These are phyloP conservation scores for Drosophila equinoxialis DNA, from an alignment of 1,140 invertebrate genomes.

Conservation along the genomic window DNA sequence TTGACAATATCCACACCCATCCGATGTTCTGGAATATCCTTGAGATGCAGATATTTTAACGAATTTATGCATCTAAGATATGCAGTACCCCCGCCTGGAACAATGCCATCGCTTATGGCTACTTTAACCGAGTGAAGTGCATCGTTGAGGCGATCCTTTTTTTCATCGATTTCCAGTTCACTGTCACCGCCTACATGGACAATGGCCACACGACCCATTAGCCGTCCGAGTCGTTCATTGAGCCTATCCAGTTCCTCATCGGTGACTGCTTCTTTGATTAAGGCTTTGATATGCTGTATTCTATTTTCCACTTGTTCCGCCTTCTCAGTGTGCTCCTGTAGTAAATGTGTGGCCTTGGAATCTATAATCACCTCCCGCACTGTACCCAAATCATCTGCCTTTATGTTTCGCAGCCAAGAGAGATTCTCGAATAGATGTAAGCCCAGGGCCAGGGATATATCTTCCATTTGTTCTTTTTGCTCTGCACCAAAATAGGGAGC, in stretches of 20 bases:
- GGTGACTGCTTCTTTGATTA: conserved; percentile 87
- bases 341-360: conserved; percentile 84
- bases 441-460: conserved; percentile 36
- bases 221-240: conserved; percentile 88
- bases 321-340: conserved; percentile 85
- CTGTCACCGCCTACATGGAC: conserved; percentile 69
- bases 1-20: conserved; percentile 87
- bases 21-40: conserved; percentile 35
- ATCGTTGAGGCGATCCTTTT: conserved; percentile 78
- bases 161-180: conserved; percentile 77
- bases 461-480: conserved; percentile 84
- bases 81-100: conserved; percentile 79
- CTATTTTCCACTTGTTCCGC: conserved; percentile 86
- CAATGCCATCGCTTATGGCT: conserved; percentile 77
- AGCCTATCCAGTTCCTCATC: conserved; percentile 91
- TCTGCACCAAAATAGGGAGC: conserved; percentile 90
- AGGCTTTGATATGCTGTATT: conserved; percentile 86
- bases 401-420: conserved; percentile 84
- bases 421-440: conserved; percentile 78
- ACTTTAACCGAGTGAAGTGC: conserved; percentile 72
- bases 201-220: conserved; percentile 88
- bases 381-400: conserved; percentile 85
- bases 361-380: conserved; percentile 88
- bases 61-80: conserved; percentile 66
- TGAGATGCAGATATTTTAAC: conserved; percentile 41